phyloP scores from a whole-genome alignment of 2,888 invertebrate genomes.

The Protula sp. region DNA sequence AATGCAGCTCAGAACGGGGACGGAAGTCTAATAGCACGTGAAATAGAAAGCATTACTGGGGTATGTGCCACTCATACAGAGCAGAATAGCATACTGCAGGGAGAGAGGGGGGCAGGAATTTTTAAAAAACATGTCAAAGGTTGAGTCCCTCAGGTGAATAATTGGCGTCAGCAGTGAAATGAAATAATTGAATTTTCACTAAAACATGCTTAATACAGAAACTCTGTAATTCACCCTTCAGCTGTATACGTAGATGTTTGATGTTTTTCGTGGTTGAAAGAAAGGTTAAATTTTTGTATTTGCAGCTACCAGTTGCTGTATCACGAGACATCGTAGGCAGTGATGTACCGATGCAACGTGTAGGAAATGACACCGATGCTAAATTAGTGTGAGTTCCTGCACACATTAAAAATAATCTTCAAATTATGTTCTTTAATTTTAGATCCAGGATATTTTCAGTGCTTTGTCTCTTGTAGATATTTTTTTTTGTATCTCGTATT shows the following conservation, averaged over 20 bases:
- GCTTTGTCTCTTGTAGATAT: background rate
- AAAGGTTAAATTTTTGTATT: background rate
- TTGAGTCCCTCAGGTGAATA: too few relatives aligned
- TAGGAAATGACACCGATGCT: slow-evolving; percentile 9
- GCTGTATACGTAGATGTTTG: too few relatives aligned
- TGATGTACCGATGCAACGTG: slow-evolving; percentile 19
- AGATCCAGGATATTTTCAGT: too few relatives aligned
- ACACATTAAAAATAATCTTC: too few relatives aligned
- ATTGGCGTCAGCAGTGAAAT: background rate
- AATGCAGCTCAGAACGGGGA: slow-evolving; percentile 32
- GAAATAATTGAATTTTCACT: background rate
- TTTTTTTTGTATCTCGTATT: background rate
- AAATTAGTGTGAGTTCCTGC: too few relatives aligned
- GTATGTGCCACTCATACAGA: too few relatives aligned
- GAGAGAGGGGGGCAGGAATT: too few relatives aligned
- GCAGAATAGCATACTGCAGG: too few relatives aligned
- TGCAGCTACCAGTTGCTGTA: slow-evolving; percentile 31
- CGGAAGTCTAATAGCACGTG: slow-evolving; percentile 22
- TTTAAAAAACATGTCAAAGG: too few relatives aligned
- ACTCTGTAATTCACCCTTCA: too few relatives aligned
- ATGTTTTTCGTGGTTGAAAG: background rate
- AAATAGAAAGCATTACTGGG: slow-evolving; percentile 30
- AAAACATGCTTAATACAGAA: background rate
- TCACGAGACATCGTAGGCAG: slow-evolving; percentile 31
- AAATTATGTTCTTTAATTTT: too few relatives aligned